Conservation (phyloP, 1,140 invertebrate genomes). For the Ceratitis capitata region DNA sequence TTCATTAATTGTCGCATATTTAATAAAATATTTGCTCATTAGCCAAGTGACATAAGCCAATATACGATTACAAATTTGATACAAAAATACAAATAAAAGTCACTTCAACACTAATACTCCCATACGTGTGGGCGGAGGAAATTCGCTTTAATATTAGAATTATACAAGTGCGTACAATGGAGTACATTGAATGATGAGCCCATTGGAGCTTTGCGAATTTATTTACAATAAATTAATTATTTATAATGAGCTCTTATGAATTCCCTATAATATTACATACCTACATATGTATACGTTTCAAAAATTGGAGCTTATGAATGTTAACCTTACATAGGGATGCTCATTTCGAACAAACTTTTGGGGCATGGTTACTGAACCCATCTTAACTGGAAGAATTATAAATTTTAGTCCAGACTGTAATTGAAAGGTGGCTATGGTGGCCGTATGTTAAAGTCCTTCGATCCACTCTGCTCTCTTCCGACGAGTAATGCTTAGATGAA, state of each 20-base stretch:
- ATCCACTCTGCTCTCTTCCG: too few relatives aligned
- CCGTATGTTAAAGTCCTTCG: too few relatives aligned
- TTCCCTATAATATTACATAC: too few relatives aligned
- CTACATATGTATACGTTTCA: too few relatives aligned
- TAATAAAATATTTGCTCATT: conserved; percentile 26
- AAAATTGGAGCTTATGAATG: too few relatives aligned
- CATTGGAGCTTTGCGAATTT: neutral
- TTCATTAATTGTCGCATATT: conserved; percentile 1
- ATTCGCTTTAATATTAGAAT: neutral
- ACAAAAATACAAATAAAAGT: neutral
- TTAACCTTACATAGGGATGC: too few relatives aligned
- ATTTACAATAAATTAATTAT: neutral
- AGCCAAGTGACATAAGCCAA: neutral
- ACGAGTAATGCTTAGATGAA: too few relatives aligned
- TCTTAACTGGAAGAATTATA: too few relatives aligned
- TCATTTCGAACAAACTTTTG: too few relatives aligned
- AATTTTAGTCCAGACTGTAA: too few relatives aligned
- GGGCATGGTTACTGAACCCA: too few relatives aligned
- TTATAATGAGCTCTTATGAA: neutral
- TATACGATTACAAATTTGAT: neutral
- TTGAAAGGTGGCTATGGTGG: too few relatives aligned
- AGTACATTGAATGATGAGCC: neutral
- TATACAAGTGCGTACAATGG: neutral
- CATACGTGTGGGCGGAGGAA: neutral
- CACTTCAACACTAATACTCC: neutral